Evolutionary conservation across 2,797 vertebrate genomes (phyloP), one percentile per base, ranked within the genome.

Genomic region (Eutrigla gurnardus): DNA sequence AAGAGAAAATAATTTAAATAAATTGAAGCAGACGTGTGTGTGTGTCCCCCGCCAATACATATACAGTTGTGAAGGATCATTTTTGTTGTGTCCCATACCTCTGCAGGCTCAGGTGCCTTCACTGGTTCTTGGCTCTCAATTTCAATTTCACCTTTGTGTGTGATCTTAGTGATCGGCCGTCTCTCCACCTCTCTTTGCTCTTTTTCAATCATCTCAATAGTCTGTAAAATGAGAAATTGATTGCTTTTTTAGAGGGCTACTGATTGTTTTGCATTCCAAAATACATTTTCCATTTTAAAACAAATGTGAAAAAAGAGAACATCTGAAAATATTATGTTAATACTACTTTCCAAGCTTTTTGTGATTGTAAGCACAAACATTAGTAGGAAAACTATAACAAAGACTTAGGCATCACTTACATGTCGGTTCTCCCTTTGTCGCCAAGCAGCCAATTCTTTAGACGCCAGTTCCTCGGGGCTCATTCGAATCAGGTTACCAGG

Each of bases 201-300:
- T 83, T 98, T 99, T 91, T 99, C 98, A 33, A 99, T 99, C 98
- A 99, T 99, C 93, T 99, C 98, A 92, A 99, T 99, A 42, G 97
- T 98, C 98, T 99, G 93, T 66, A 60, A 88, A 77, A 84, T 11
- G 11, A 63, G 15, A 11, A 65, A 77, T 25, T 13, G n/a, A n/a
- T 70, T 55, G 11, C 3, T 17, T 72, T 25, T 71, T 68, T 36
- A 52, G 7, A 46, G 8, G 15, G 5, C 14, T 18, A 45, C 18
- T 52, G 6, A 70, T 57, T 18, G 35, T 37, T 64, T 50, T 42
- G 37, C 11, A 55, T 54, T 65, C 4, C 6, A 57, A 75, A 82
- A 59, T 57, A 10, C 14, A 66, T 58, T 0, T 37, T 43, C 39
- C 11, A 4, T 17, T 18, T n/a, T 53, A 50, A 18, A 11, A 42